A percentile compares a stretch with the other conserved stretches of the same genome.
Conservation (phyloP, 2,797 vertebrate genomes). For the Pantherophis alleghaniensis region DNA sequence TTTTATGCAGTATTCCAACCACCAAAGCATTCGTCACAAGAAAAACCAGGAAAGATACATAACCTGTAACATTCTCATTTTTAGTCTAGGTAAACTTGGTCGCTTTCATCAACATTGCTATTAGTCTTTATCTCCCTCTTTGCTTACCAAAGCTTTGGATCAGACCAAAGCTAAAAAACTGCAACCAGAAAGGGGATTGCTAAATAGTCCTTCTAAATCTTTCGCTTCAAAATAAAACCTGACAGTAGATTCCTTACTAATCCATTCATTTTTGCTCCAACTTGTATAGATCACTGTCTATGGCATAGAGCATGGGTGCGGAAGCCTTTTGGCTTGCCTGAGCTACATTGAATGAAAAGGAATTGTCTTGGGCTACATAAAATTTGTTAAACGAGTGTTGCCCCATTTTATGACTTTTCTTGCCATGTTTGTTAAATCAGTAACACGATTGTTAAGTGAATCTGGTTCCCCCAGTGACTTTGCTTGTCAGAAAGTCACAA, state of each 20-base stretch:
- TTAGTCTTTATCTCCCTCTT: background rate
- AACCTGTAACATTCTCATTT: background rate
- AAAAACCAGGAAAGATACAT: background rate
- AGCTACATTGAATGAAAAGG: background rate
- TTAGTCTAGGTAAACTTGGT: background rate
- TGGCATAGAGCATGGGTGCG: background rate
- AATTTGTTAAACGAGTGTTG: background rate
- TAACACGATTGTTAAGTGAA: too few species aligned
- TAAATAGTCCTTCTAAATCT: background rate
- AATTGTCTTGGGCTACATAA: background rate
- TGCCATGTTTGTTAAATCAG: too few species aligned
- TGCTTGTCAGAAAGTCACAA: too few species aligned
- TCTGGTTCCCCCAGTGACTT: too few species aligned
- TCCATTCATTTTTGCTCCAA: background rate
- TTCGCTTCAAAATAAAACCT: background rate
- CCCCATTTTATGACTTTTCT: too few species aligned
- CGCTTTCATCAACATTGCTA: background rate
- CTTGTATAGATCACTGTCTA: background rate
- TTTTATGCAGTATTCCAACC: background rate
- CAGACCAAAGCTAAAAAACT: background rate
- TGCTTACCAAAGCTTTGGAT: background rate
- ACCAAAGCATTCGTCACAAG: background rate
- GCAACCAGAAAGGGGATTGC: background rate
- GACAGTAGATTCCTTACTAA: background rate
- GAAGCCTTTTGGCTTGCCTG: background rate